Conservation (phyloP, 2,797 vertebrate genomes). For the Schizothorax lantsangensis region DNA sequence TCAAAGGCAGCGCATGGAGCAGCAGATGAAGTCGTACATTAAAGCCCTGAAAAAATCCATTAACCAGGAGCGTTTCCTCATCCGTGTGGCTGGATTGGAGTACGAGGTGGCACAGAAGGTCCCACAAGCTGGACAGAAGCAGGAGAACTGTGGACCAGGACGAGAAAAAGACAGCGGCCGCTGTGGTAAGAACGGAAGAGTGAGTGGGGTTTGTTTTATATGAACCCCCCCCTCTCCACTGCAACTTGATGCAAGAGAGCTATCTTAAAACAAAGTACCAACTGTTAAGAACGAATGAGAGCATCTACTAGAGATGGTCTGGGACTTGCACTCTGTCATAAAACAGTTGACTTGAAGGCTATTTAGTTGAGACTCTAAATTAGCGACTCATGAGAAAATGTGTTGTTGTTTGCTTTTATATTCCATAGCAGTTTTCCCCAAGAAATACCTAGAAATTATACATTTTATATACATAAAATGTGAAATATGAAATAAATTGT, state of each 20-base stretch:
- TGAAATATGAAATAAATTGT: background rate
- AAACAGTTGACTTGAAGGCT: background rate
- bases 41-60: conserved; percentile 97
- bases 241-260: background rate
- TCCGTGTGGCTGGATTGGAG: conserved; percentile 91
- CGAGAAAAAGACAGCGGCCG: conserved; percentile 86
- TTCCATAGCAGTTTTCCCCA: background rate
- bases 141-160: conserved; percentile 85
- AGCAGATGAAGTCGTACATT: conserved; percentile 91
- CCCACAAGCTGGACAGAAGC: conserved; percentile 73
- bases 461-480: background rate
- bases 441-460: background rate
- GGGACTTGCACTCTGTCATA: background rate
- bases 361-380: background rate
- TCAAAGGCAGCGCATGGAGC: conserved; percentile 92
- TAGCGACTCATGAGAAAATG: background rate
- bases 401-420: background rate
- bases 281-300: background rate
- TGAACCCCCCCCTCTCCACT: conserved; percentile 14
- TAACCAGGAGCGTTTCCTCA: conserved; percentile 96
- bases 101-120: conserved; percentile 95
- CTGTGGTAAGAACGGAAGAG: conserved; percentile 88
- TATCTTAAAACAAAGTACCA: background rate
- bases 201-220: conserved; percentile 31
- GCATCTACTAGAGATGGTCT: background rate